Conservation (phyloP, 2,888 invertebrate species). For the Frankliniella intonsa region DNA sequence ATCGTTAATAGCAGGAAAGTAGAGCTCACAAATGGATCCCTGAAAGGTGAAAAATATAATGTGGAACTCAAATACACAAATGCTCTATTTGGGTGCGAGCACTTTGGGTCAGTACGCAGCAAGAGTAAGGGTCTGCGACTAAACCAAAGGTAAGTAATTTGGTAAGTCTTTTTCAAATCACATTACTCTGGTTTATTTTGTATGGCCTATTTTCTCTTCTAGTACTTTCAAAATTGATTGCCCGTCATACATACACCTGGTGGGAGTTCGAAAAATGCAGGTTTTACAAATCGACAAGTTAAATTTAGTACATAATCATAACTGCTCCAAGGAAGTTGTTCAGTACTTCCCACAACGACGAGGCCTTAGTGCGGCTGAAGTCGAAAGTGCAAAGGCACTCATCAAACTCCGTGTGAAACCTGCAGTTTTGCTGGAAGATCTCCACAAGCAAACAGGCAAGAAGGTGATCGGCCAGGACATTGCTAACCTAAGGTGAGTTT, state of each 20-base stretch:
- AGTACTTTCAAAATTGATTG: neutral
- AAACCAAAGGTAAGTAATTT: too few species aligned
- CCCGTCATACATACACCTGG: neutral
- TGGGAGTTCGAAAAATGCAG: neutral
- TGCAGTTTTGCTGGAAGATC: neutral
- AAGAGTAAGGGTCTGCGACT: too few species aligned
- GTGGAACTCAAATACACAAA: too few species aligned
- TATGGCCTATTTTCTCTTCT: neutral
- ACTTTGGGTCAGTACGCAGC: too few species aligned
- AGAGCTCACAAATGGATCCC: too few species aligned
- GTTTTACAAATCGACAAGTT: neutral
- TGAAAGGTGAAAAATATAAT: too few species aligned
- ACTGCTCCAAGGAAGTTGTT: neutral
- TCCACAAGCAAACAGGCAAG: neutral
- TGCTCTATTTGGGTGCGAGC: too few species aligned
- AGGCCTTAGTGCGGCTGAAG: neutral
- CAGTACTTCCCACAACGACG: neutral
- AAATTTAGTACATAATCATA: neutral
- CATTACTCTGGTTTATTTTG: too few species aligned
- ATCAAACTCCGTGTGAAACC: neutral
- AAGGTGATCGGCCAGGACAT: neutral
- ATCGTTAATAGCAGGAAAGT: too few species aligned
- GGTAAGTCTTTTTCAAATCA: too few species aligned
- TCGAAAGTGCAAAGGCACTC: neutral
- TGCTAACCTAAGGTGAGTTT: neutral